Evolutionary conservation across 2,797 vertebrate genomes (phyloP).

Genomic region (Esox masquinongy): DNA sequence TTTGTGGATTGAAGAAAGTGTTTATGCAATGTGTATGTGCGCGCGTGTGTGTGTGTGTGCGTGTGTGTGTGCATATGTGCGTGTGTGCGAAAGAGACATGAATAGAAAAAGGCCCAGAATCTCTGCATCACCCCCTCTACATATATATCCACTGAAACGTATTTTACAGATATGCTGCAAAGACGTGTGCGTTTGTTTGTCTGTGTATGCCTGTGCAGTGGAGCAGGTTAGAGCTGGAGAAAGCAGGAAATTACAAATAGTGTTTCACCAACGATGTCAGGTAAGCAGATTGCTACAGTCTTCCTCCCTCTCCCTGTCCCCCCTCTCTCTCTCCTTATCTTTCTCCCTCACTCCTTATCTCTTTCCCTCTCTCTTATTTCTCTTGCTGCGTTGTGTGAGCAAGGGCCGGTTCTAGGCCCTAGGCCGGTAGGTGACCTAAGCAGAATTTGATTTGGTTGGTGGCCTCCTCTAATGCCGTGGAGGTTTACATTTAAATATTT

Average conservation of each 20-base stretch:
- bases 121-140: neutral
- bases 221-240: constrained; percentile 22
- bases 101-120: neutral
- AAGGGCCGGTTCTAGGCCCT: too few species aligned
- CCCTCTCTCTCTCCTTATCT: neutral
- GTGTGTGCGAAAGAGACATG: neutral
- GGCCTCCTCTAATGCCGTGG: too few species aligned
- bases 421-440: too few species aligned
- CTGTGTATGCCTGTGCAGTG: neutral
- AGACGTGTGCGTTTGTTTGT: constrained; percentile 15
- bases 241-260: constrained; percentile 52
- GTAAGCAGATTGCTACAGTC: constrained; percentile 45
- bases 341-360: constrained; percentile 8
- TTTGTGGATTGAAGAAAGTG: too few species aligned
- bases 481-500: too few species aligned
- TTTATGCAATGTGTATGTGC: neutral
- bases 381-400: neutral
- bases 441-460: too few species aligned
- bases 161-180: constrained; percentile 41
- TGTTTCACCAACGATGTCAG: constrained; percentile 53
- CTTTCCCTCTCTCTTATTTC: constrained; percentile 1
- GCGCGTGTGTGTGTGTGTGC: neutral
- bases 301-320: constrained; percentile 3
- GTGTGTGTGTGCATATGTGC: neutral
- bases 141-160: constrained; percentile 37